phyloP scores from a whole-genome alignment of 2,888 invertebrate genomes.

The Hydroisotoma schaefferi region DNA sequence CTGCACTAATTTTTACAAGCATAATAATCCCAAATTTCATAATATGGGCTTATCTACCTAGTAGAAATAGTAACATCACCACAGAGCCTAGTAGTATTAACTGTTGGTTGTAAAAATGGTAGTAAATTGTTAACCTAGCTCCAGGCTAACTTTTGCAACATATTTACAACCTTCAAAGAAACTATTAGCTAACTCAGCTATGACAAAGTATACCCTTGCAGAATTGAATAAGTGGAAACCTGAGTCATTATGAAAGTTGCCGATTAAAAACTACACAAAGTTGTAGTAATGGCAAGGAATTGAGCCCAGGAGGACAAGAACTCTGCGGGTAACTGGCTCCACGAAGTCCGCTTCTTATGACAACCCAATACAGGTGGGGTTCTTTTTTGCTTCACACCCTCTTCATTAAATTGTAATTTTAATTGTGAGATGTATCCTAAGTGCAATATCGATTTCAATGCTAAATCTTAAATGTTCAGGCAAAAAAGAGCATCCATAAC shows the following conservation, averaged over 20 bases:
- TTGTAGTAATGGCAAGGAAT: not conserved
- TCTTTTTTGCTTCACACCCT: conserved; percentile 10
- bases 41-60: too few species aligned
- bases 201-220: not conserved
- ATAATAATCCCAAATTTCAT: too few species aligned
- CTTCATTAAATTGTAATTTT: not conserved
- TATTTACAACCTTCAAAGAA: too few species aligned
- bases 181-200: too few species aligned
- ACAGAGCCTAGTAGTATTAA: too few species aligned
- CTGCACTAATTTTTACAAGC: too few species aligned
- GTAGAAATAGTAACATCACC: too few species aligned
- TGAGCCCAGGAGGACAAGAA: conserved; percentile 7
- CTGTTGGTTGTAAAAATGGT: too few species aligned
- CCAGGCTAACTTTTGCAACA: too few species aligned
- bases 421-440: not conserved
- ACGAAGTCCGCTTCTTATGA: conserved; percentile 25
- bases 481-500: too few species aligned
- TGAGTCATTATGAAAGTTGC: not conserved
- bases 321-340: conserved; percentile 43
- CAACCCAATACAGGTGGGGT: conserved; percentile 37
- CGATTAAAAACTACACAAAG: not conserved
- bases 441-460: not conserved
- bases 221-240: not conserved
- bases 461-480: too few species aligned
- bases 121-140: too few species aligned